phyloP scores from a whole-genome alignment of 2,888 invertebrate species.

The Omphaloscelis lunosa region DNA sequence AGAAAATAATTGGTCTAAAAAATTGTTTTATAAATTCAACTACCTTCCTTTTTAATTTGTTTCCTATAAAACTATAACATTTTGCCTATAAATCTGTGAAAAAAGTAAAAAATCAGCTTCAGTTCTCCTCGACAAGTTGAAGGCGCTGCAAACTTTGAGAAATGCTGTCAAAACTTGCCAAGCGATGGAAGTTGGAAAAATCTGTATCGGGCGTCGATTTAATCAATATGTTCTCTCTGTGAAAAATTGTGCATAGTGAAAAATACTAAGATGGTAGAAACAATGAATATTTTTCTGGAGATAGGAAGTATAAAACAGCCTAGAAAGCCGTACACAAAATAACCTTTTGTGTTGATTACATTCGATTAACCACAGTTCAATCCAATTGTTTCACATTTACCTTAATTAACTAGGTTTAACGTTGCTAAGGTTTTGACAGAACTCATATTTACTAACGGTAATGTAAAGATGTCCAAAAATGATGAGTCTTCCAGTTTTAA shows the following conservation, averaged over 20 bases:
- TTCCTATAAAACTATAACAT: background rate
- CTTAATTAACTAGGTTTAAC: background rate
- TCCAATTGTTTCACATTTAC: too few relatives aligned
- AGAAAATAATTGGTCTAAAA: background rate
- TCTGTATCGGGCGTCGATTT: conserved; percentile 58
- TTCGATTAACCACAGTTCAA: background rate
- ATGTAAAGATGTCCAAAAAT: background rate
- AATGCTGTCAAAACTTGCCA: conserved; percentile 58
- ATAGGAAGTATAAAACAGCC: background rate
- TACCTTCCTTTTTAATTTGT: conserved; percentile 19
- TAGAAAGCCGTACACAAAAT: background rate
- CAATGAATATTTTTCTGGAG: background rate
- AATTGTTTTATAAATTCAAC: background rate
- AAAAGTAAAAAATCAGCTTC: conserved; percentile 41
- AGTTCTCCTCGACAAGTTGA: conserved; percentile 33
- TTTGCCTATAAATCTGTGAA: conserved; percentile 23
- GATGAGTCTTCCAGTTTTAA: too few relatives aligned
- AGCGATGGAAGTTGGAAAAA: conserved; percentile 50
- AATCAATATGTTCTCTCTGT: conserved; percentile 40
- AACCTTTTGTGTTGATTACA: background rate
- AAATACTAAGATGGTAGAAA: conserved; percentile 4
- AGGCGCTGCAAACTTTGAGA: conserved; percentile 50
- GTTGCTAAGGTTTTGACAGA: background rate
- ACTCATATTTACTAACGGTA: background rate
- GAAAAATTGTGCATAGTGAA: conserved; percentile 32